Evolutionary conservation across 2,113 vertebrate species (phyloP), one percentile per base, ranked within the genome.

Genomic region (Macquaria australasica): DNA sequence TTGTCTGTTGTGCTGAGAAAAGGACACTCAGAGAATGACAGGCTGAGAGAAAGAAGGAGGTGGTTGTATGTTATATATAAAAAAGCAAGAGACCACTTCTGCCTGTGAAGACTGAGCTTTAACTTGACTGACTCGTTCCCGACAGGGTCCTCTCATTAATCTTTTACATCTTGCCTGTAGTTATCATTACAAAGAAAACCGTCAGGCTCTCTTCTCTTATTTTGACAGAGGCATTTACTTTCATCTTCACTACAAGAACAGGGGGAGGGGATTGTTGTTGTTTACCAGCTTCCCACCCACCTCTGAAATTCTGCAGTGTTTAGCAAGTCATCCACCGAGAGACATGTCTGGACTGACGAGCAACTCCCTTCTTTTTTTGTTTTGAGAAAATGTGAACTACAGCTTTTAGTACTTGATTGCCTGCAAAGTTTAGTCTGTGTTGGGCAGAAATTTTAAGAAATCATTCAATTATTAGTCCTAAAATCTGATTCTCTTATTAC

Each of bases 151-250:
- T 69, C 68, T 85, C 78, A 89, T 94, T 88, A 86, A 91, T 90
- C 84, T 90, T 93, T 94, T 31, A 92, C 83, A 87, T 82, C 60
- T 88, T 43, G 82, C 89, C 85, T 82, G 63, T 64, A 82, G 90
- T 92, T 91, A 89, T 91, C 60, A 81, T 91, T 85, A 78, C 87
- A 59, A 48, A 86, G 84, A 89, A 88, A 83, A 75, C 66, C 4
- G 15, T 72, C 90, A 89, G 64, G 25, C 48, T 84, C 43, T 55
- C 84, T 74, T 81, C 45, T 50, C 58, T 79, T 87, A 77, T 82
- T 89, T 84, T 90, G 86, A 90, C 84, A 86, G 81, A 84, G 76
- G 80, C 69, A 55, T 73, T 81, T 81, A 67, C 82, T 93, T 93
- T 93, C 73, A 93, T 91, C 91, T 85, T 81, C 62, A 53, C 79